These are phyloP conservation scores for Tetraodon nigroviridis DNA, from an alignment of 2,113 vertebrate species.

Conservation along the genomic window DNA sequence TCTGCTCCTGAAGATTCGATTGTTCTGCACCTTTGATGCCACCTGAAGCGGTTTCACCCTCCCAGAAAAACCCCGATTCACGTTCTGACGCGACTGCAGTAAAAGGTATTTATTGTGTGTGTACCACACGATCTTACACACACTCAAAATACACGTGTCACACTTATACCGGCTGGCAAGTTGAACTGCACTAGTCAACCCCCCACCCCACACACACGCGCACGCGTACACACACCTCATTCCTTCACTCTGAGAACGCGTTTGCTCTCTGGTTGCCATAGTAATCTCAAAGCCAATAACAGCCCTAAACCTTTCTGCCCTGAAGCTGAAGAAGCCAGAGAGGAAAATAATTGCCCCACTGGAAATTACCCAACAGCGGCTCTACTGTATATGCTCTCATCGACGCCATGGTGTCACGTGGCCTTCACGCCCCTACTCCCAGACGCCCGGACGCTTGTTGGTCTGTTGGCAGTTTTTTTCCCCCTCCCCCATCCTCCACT, in stretches of 20 bases:
- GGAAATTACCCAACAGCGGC: conserved; percentile 43
- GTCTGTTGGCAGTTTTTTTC: background rate
- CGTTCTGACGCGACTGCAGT: too few species aligned
- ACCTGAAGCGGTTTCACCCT: too few species aligned
- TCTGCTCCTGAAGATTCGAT: too few species aligned
- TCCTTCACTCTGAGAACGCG: conserved; percentile 48
- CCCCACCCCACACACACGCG: conserved; percentile 11
- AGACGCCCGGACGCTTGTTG: background rate
- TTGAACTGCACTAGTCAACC: conserved; percentile 24
- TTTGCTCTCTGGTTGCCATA: conserved; percentile 63
- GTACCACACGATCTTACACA: background rate
- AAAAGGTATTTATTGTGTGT: too few species aligned
- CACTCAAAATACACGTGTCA: background rate
- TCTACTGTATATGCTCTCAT: conserved; percentile 18
- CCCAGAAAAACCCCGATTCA: too few species aligned
- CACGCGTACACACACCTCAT: conserved; percentile 42
- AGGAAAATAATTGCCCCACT: conserved; percentile 63
- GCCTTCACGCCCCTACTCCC: background rate
- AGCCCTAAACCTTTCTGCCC: conserved; percentile 49
- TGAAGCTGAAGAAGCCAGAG: conserved; percentile 42
- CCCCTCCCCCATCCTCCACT: conserved; percentile 15
- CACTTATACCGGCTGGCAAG: conserved; percentile 19
- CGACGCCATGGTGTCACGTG: conserved; percentile 6
- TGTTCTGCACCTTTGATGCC: too few species aligned
- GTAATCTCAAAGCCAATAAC: conserved; percentile 66